These are phyloP conservation scores for Cyanocitta stelleri DNA, from an alignment of 2,113 vertebrate genomes.

Conservation along the genomic window DNA sequence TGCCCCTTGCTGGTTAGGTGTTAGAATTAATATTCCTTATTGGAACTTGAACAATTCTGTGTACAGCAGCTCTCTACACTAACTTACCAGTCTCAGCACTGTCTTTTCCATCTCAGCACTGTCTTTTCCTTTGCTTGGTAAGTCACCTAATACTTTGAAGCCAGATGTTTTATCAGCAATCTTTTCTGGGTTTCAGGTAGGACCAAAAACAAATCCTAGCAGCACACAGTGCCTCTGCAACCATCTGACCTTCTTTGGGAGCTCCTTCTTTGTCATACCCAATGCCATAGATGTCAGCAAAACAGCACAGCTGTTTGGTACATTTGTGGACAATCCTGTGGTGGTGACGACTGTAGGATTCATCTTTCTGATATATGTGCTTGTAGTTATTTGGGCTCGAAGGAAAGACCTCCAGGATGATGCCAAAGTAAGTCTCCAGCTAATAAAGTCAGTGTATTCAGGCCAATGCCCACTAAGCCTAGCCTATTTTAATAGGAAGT, in stretches of 20 bases:
- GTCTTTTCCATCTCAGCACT: background rate
- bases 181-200: slow-evolving; percentile 75
- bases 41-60: background rate
- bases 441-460: background rate
- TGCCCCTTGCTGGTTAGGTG: background rate
- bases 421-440: slow-evolving; percentile 77
- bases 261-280: slow-evolving; percentile 89
- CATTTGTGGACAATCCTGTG: slow-evolving; percentile 87
- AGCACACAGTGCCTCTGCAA: slow-evolving; percentile 89
- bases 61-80: background rate
- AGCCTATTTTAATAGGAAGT: background rate
- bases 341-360: slow-evolving; percentile 88
- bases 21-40: background rate
- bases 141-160: background rate
- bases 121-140: background rate
- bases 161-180: background rate
- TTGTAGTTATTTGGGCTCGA: slow-evolving; percentile 85
- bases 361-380: slow-evolving; percentile 80
- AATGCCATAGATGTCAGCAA: slow-evolving; percentile 82
- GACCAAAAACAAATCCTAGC: slow-evolving; percentile 75
- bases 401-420: slow-evolving; percentile 88
- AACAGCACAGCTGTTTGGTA: slow-evolving; percentile 85
- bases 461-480: background rate
- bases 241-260: slow-evolving; percentile 92
- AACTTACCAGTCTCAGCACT: background rate